Percentiles rank a stretch among this genome's conserved stretches.
These are phyloP conservation scores for Nyctibius bracteatus DNA, from an alignment of 2,113 vertebrate genomes.

Conservation along the genomic window DNA sequence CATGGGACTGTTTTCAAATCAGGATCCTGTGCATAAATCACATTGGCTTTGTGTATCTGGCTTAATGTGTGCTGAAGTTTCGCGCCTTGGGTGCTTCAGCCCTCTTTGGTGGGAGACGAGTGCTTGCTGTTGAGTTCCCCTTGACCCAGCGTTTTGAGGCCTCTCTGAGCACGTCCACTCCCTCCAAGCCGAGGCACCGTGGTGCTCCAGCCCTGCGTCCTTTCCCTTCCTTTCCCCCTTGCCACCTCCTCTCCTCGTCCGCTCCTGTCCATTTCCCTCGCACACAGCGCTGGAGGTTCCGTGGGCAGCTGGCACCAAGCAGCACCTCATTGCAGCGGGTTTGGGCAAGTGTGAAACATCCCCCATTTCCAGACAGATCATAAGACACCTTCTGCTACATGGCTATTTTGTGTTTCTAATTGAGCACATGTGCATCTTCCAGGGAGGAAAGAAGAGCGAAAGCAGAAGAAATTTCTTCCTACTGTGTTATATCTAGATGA, in stretches of 20 bases:
- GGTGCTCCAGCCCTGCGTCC: not conserved
- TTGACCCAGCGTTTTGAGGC: not conserved
- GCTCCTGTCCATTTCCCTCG: not conserved
- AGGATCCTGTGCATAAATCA: not conserved
- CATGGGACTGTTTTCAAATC: not conserved
- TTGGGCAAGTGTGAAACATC: not conserved
- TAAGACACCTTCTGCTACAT: not conserved
- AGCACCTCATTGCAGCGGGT: not conserved
- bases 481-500: not conserved
- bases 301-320: not conserved
- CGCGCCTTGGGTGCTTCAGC: not conserved
- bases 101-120: not conserved
- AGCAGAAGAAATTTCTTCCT: not conserved
- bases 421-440: not conserved
- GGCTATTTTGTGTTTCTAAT: not conserved
- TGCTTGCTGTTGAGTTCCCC: not conserved
- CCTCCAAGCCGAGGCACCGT: not conserved
- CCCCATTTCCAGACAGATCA: not conserved
- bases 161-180: not conserved
- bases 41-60: not conserved
- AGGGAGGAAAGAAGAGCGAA: not conserved
- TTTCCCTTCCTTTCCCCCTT: not conserved
- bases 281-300: accelerated
- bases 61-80: not conserved
- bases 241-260: accelerated